Evolutionary conservation across 92 coral and sea anemone genomes (phyloP), one percentile per base, ranked within the genome.

Genomic region (Palythoa caribaeorum): DNA sequence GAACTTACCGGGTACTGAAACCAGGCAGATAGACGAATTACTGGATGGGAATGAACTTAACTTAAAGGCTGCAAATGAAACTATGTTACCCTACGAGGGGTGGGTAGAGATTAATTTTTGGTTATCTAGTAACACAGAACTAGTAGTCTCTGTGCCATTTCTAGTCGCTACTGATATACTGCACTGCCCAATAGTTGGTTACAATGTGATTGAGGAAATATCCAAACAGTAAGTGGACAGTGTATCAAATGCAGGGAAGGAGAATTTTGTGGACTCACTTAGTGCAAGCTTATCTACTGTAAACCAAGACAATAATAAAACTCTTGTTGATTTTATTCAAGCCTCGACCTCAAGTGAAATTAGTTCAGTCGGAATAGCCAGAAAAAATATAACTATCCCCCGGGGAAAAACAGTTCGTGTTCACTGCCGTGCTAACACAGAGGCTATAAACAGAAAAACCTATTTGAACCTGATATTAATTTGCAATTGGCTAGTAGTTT

Each of bases 391-490:
- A 15, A 62, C n/a, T 62, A 14, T 62, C 21, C 69, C 21, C 7
- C 69, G 69, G 19, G 69, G 69, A 62, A 17, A 62, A 15, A 62
- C 28, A 62, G 69, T 62, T 17, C 7, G 19, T 14, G 69, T 62
- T 16, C 35, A 92, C 7, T 92, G 95, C 52, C 95, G 91, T 62
- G 94, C 92, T 36, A 86, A 80, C 85, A 47, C 90, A 9, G 94
- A 93, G 7, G 84, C 78, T 51, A 77, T 88, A 14, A 74, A 87
- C 60, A 62, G 74, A 19, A 79, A 77, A 12, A 73, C 89, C 65
- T 93, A 53, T 89, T 94, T 73, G 95, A 94, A 81, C 92, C 89
- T 76, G 92, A 93, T n/a, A 76, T 83, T 12, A 83, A 89, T 8
- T 79, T 52, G 14, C 78, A 87, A 13, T 57, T 90, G 83, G 85